A percentile compares a stretch with the other conserved stretches of the same genome.
Conservation (phyloP, 2,888 invertebrate genomes). For the Pelosia muscerda region DNA sequence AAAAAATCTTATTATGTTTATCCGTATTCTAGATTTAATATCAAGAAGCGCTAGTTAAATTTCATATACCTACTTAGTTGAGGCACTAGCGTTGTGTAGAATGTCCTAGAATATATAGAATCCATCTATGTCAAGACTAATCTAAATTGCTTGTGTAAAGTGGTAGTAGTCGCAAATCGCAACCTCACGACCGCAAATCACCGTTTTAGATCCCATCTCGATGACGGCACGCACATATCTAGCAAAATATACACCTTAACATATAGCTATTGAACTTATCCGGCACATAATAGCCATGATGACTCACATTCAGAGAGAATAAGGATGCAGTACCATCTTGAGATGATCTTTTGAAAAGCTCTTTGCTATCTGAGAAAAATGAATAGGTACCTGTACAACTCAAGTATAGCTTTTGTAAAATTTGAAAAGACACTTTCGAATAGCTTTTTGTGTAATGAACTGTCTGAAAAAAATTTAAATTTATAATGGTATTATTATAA, state of each 20-base stretch:
- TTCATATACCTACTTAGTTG: no score
- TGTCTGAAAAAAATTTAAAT: no score
- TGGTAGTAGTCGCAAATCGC: background rate
- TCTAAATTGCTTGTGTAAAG: background rate
- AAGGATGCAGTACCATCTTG: conserved; percentile 12
- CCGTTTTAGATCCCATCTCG: background rate
- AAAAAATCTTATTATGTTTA: no score
- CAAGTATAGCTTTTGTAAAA: no score
- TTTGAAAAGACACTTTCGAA: conserved; percentile 32
- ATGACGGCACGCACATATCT: background rate
- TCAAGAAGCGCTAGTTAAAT: no score
- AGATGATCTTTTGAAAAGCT: conserved; percentile 9
- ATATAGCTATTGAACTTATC: background rate
- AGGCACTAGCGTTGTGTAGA: no score
- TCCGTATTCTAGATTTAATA: no score
- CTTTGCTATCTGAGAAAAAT: conserved; percentile 15
- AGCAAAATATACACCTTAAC: background rate
- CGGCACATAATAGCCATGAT: background rate
- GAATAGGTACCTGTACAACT: no score
- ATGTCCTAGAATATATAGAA: no score
- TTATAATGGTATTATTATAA: no score
- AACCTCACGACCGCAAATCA: background rate
- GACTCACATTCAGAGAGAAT: background rate
- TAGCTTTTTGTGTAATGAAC: conserved; percentile 19
- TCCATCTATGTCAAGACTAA: background rate